These are phyloP conservation scores for Hirundichthys speculiger DNA, from an alignment of 2,113 vertebrate species.

Conservation along the genomic window DNA sequence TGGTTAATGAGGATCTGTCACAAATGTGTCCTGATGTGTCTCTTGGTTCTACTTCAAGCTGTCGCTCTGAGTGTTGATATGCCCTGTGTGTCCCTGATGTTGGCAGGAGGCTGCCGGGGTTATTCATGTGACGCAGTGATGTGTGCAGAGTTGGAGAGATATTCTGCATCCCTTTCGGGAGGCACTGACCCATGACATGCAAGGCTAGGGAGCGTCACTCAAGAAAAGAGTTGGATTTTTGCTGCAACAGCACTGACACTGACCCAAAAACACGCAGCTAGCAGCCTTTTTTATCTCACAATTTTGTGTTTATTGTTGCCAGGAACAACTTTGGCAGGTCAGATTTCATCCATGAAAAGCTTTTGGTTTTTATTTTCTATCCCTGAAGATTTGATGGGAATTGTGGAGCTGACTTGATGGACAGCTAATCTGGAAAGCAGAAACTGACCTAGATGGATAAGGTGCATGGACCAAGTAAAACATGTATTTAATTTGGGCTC, in stretches of 20 bases:
- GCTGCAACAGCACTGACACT: slow-evolving; percentile 24
- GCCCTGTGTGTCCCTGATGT: slow-evolving; percentile 46
- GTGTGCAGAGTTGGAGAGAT: slow-evolving; percentile 55
- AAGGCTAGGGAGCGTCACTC: slow-evolving; percentile 47
- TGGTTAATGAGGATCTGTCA: slow-evolving; percentile 41
- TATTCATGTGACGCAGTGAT: slow-evolving; percentile 59
- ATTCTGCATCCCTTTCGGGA: slow-evolving; percentile 49
- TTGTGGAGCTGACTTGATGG: not conserved
- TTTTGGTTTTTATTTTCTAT: slow-evolving; percentile 1
- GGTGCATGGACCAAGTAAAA: too few species aligned
- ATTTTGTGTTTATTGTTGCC: slow-evolving; percentile 1
- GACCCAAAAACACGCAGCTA: slow-evolving; percentile 56
- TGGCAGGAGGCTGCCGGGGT: slow-evolving; percentile 46
- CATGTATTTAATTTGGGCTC: too few species aligned
- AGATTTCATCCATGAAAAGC: slow-evolving; percentile 22
- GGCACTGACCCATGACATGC: slow-evolving; percentile 50
- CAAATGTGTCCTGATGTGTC: slow-evolving; percentile 18
- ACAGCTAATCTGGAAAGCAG: slow-evolving; percentile 2
- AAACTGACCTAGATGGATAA: slow-evolving; percentile 4
- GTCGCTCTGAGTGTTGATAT: slow-evolving; percentile 40
- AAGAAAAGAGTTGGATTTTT: slow-evolving; percentile 29
- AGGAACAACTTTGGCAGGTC: not conserved
- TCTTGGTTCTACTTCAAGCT: slow-evolving; percentile 23
- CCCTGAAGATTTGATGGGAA: slow-evolving; percentile 7
- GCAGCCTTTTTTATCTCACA: slow-evolving; percentile 5